These are phyloP conservation scores for Microtus oregoni DNA, from an alignment of 2,113 vertebrate genomes.

Conservation along the genomic window DNA sequence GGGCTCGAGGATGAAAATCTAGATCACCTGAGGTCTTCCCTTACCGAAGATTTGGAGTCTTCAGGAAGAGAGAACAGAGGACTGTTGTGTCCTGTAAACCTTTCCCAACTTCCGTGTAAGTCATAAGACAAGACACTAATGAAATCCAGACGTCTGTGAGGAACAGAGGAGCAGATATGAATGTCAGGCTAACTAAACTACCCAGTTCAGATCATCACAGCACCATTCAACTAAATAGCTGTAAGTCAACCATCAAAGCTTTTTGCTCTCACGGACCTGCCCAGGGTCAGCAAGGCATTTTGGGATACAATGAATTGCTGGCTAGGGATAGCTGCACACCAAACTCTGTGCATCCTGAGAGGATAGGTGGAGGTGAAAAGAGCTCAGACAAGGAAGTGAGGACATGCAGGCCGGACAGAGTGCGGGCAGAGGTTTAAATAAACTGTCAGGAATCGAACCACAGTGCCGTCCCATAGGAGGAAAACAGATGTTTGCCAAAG, in stretches of 20 bases:
- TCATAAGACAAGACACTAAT: conserved; percentile 90
- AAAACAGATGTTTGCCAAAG: not conserved
- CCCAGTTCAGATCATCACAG: not conserved
- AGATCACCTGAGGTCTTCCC: not conserved
- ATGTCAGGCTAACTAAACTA: not conserved
- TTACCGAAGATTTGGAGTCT: conserved; percentile 69
- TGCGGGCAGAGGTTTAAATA: not conserved
- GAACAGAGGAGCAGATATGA: not conserved
- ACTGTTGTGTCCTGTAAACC: conserved; percentile 88
- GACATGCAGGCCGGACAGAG: not conserved
- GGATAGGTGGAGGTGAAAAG: not conserved
- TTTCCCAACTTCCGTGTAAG: conserved; percentile 88
- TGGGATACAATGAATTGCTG: not conserved
- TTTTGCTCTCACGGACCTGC: not conserved
- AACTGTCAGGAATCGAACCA: not conserved
- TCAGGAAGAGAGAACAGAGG: conserved; percentile 81
- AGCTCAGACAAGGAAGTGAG: not conserved
- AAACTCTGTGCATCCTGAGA: not conserved
- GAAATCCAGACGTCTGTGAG: conserved; percentile 87
- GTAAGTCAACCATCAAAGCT: not conserved
- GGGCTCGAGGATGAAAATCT: not conserved
- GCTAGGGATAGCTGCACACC: not conserved
- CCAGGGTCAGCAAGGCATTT: not conserved
- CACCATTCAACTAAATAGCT: not conserved
- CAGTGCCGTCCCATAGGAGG: not conserved